A percentile compares a stretch with the other conserved stretches of the same genome.
Conservation (phyloP, 2,888 invertebrate genomes). For the Pseudolycoriella hygida region DNA sequence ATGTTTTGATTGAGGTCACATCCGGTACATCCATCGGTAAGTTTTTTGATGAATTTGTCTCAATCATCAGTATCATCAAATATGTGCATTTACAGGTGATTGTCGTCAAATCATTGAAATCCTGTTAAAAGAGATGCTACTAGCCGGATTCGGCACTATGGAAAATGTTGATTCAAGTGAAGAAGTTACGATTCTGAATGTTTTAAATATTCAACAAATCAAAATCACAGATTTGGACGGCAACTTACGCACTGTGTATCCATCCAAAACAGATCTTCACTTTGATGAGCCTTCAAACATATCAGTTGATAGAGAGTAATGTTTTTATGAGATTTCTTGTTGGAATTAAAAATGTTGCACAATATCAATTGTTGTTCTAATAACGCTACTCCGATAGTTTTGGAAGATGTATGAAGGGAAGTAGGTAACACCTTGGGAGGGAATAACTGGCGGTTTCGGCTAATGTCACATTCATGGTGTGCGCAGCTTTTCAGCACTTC, state of each 20-base stretch:
- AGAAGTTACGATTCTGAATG: constrained; percentile 14
- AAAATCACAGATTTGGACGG: constrained; percentile 52
- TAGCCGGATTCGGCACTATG: constrained; percentile 29
- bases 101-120: constrained; percentile 52
- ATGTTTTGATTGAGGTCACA: constrained; percentile 60
- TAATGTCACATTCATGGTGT: too few species aligned
- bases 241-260: constrained; percentile 57
- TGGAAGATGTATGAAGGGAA: too few species aligned
- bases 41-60: too few species aligned
- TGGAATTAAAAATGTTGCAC: too few species aligned
- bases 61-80: too few species aligned
- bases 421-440: too few species aligned
- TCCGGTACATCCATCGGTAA: constrained; percentile 34
- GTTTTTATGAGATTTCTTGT: neutral
- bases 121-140: constrained; percentile 43
- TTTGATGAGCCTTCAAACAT: constrained; percentile 3
- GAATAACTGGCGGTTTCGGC: too few species aligned
- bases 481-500: too few species aligned
- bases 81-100: constrained; percentile 32
- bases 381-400: too few species aligned
- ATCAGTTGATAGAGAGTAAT: constrained; percentile 4
- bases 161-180: neutral
- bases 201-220: constrained; percentile 43
- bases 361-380: too few species aligned
- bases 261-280: constrained; percentile 51